Evolutionary conservation across 1,140 invertebrate genomes (phyloP).

Genomic region (Cardiocondyla obscurior): DNA sequence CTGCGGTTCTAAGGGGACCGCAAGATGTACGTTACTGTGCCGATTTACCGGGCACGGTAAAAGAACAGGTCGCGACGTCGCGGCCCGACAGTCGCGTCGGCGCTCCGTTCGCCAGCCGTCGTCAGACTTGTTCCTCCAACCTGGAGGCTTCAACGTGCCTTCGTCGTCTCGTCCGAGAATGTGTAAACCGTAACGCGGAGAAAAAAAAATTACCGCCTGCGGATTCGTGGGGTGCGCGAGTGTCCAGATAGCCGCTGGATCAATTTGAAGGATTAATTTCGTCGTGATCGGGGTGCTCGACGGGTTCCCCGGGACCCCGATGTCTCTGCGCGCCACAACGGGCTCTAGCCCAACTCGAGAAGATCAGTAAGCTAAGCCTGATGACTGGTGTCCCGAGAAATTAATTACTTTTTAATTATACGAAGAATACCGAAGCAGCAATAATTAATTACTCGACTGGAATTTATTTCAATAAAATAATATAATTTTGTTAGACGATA

Average conservation of each 20-base stretch:
- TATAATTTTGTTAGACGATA: not conserved
- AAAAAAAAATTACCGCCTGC: not conserved
- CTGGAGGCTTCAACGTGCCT: not conserved
- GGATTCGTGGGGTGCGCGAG: not conserved
- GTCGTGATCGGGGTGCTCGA: not conserved
- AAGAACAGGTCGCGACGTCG: slow-evolving; percentile 38
- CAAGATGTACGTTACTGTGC: slow-evolving; percentile 21
- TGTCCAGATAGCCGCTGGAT: not conserved
- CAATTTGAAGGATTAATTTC: not conserved
- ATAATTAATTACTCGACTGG: no score
- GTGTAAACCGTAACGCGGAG: slow-evolving; percentile 4
- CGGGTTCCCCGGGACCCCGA: not conserved
- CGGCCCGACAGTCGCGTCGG: slow-evolving; percentile 41
- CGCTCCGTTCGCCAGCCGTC: slow-evolving; percentile 32
- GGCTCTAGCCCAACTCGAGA: not conserved
- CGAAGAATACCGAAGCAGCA: not conserved
- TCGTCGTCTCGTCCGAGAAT: not conserved
- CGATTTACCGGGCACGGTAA: slow-evolving; percentile 13
- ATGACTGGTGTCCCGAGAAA: not conserved
- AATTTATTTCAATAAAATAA: no score
- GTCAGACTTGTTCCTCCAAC: not conserved
- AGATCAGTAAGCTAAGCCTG: not conserved
- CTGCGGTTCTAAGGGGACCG: not conserved
- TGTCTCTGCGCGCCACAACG: not conserved
- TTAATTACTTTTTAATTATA: not conserved